These are phyloP conservation scores for Pediacus dermestoides DNA, from an alignment of 2,888 invertebrate species.

Conservation along the genomic window DNA sequence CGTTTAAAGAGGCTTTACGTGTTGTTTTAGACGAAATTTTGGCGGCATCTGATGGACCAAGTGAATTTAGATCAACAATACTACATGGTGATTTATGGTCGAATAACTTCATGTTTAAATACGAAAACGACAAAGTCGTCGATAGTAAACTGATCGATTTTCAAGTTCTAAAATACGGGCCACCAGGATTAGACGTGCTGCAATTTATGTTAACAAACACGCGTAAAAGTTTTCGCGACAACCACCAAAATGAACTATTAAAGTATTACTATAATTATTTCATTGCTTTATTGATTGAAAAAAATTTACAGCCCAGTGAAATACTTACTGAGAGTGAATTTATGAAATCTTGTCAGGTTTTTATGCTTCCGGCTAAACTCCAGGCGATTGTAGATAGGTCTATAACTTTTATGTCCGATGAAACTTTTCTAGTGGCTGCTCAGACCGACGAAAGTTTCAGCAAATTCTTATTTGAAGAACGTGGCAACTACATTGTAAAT, in stretches of 20 bases:
- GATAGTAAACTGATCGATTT: slow-evolving; percentile 37
- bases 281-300: slow-evolving; percentile 16
- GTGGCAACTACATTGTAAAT: slow-evolving; percentile 28
- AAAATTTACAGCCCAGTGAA: slow-evolving; percentile 19
- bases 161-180: slow-evolving; percentile 37
- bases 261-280: slow-evolving; percentile 36
- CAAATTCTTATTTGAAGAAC: slow-evolving; percentile 35
- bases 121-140: slow-evolving; percentile 23
- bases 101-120: slow-evolving; percentile 39
- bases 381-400: slow-evolving; percentile 33
- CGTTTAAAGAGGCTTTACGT: slow-evolving; percentile 26
- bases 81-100: slow-evolving; percentile 41
- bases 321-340: slow-evolving; percentile 27
- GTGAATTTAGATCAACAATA: slow-evolving; percentile 25
- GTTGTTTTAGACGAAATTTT: slow-evolving; percentile 9
- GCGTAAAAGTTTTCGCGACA: slow-evolving; percentile 28
- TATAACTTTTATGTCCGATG: slow-evolving; percentile 32
- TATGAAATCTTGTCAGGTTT: slow-evolving; percentile 24
- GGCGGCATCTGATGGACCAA: neutral
- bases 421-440: slow-evolving; percentile 19
- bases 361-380: slow-evolving; percentile 29
- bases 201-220: slow-evolving; percentile 38
- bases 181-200: slow-evolving; percentile 35
- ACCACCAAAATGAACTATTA: slow-evolving; percentile 31
- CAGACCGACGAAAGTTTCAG: slow-evolving; percentile 29